phyloP scores from a whole-genome alignment of 1,140 invertebrate genomes.

The Lepidurus apus region DNA sequence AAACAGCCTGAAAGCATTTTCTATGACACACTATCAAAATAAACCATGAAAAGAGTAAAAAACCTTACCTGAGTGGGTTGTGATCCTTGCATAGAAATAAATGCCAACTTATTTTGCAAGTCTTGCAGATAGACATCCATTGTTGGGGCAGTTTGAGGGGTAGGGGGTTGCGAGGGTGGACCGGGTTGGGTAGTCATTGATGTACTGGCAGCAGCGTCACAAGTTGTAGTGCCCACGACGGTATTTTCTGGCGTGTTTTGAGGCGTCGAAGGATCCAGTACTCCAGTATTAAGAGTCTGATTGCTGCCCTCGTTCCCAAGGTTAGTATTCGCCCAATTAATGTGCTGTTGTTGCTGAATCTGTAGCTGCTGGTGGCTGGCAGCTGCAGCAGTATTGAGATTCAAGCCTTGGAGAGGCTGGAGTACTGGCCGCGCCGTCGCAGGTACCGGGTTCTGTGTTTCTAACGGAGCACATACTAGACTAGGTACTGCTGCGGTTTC shows the following conservation, averaged over 20 bases:
- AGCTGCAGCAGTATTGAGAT: slow-evolving; percentile 25
- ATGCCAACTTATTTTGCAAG: slow-evolving; percentile 55
- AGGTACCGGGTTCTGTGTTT: too few relatives aligned
- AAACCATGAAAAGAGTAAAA: slow-evolving; percentile 40
- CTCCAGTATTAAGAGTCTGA: slow-evolving; percentile 40
- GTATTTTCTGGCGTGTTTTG: slow-evolving; percentile 23
- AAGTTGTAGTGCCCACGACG: neutral
- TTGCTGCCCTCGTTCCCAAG: slow-evolving; percentile 29
- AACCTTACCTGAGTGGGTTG: slow-evolving; percentile 40
- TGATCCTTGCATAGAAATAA: slow-evolving; percentile 47
- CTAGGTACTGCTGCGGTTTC: neutral
- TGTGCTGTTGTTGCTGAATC: neutral
- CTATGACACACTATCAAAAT: too few relatives aligned
- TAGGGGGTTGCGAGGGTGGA: slow-evolving; percentile 48
- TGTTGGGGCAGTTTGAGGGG: slow-evolving; percentile 50
- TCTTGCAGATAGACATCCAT: slow-evolving; percentile 55
- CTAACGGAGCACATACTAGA: neutral
- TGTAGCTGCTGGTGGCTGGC: slow-evolving; percentile 1
- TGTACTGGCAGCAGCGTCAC: slow-evolving; percentile 20
- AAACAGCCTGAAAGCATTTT: too few relatives aligned
- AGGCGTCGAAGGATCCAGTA: slow-evolving; percentile 27
- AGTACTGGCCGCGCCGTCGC: too few relatives aligned
- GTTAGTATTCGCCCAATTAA: neutral
- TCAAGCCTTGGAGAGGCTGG: neutral
- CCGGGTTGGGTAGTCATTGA: slow-evolving; percentile 19